phyloP scores from a whole-genome alignment of 2,797 vertebrate genomes.

The Pseudotriccus pelzelni region DNA sequence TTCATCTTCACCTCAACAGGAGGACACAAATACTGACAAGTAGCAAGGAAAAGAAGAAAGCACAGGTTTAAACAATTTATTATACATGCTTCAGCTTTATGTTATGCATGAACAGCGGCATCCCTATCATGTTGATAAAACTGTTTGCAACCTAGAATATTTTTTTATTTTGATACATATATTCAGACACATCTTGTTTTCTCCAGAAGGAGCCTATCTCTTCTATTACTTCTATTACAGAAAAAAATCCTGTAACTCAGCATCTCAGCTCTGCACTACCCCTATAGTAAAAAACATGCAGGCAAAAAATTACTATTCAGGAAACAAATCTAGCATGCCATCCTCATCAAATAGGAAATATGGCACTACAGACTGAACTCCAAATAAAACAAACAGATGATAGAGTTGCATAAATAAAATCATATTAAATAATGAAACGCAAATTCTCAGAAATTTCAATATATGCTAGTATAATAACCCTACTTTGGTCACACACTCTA shows the following conservation, averaged over 20 bases:
- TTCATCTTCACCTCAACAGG: background rate
- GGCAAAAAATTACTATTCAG: background rate
- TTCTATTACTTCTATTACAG: background rate
- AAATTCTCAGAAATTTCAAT: constrained; percentile 37
- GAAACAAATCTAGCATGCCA: background rate
- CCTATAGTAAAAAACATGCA: background rate
- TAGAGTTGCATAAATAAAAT: constrained; percentile 47
- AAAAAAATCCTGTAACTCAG: background rate
- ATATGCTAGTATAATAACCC: background rate
- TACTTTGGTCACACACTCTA: background rate
- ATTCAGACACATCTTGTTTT: background rate
- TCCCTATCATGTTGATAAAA: background rate
- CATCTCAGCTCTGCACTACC: background rate
- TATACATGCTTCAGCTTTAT: background rate
- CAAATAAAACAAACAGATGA: constrained; percentile 54
- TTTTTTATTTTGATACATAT: background rate
- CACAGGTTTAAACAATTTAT: background rate
- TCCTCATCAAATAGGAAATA: background rate
- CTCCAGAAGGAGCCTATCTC: background rate
- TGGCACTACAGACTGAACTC: background rate
- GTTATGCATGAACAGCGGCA: background rate
- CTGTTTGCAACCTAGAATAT: background rate
- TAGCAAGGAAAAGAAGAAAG: background rate
- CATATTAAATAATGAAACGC: constrained; percentile 55
- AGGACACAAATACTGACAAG: background rate